These are phyloP conservation scores for Ditula angustiorana DNA, from an alignment of 2,888 invertebrate genomes.

Conservation along the genomic window DNA sequence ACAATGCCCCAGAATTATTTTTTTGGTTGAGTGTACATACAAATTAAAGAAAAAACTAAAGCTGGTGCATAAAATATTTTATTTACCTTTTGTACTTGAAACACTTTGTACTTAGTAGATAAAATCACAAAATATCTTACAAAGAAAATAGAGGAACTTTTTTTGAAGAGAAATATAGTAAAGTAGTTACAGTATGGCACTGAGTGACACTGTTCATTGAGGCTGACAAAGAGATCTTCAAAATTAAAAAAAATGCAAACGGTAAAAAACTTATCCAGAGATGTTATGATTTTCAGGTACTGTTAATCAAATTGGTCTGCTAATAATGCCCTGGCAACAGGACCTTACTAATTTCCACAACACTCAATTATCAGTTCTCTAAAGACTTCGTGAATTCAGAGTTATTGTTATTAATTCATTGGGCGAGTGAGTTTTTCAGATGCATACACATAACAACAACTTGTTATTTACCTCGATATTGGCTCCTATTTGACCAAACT, in stretches of 20 bases:
- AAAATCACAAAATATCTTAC: slow-evolving; percentile 69
- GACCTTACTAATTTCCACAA: too few species aligned
- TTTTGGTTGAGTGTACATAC: background rate
- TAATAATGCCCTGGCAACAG: too few species aligned
- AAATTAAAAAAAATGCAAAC: background rate
- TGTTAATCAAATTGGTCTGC: too few species aligned
- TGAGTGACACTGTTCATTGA: background rate
- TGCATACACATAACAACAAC: too few species aligned
- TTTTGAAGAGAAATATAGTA: slow-evolving; percentile 32
- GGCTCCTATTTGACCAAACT: too few species aligned
- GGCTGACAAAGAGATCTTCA: slow-evolving; percentile 3
- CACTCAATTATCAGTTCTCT: too few species aligned
- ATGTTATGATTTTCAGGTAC: too few species aligned
- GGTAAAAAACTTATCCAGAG: too few species aligned
- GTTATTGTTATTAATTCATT: too few species aligned
- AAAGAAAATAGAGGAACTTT: slow-evolving; percentile 69
- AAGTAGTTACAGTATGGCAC: slow-evolving; percentile 28
- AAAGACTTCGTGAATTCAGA: too few species aligned
- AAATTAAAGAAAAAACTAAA: slow-evolving; percentile 38
- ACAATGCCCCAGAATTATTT: background rate
- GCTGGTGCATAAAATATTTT: slow-evolving; percentile 69
- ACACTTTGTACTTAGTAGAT: slow-evolving; percentile 57
- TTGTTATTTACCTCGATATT: too few species aligned
- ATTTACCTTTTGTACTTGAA: slow-evolving; percentile 65
- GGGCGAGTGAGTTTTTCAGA: too few species aligned